Evolutionary conservation across 2,888 invertebrate genomes (phyloP).

Genomic region (Apoda limacodes): DNA sequence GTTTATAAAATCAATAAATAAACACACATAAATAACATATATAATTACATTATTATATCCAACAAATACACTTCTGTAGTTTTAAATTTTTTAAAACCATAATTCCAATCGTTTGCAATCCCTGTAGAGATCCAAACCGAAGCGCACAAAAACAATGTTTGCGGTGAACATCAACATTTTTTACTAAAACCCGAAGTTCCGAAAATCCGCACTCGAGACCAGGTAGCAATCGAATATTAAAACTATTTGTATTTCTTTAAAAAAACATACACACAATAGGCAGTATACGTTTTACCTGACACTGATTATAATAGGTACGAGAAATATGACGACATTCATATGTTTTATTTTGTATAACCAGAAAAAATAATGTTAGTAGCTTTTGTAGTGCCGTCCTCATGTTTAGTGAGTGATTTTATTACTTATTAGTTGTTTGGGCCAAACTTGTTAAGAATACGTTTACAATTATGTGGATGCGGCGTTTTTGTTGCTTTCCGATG

Average conservation of each 20-base stretch:
- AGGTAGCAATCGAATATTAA: conserved; percentile 62
- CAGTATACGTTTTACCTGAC: conserved; percentile 54
- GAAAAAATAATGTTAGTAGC: conserved; percentile 25
- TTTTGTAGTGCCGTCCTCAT: conserved; percentile 18
- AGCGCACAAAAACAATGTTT: conserved; percentile 62
- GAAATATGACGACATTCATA: conserved; percentile 60
- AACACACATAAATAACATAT: no score
- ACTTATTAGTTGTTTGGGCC: conserved; percentile 43
- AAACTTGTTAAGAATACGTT: conserved; percentile 45
- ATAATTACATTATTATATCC: no score
- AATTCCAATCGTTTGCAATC: no score
- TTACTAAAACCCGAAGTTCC: conserved; percentile 53
- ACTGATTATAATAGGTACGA: conserved; percentile 59
- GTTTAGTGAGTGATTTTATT: conserved; percentile 50
- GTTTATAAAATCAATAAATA: no score
- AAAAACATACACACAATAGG: conserved; percentile 51
- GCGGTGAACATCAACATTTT: conserved; percentile 58
- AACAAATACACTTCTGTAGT: no score
- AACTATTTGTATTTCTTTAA: conserved; percentile 64
- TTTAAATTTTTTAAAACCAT: no score
- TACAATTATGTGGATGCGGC: conserved; percentile 42
- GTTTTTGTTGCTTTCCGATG: conserved; percentile 36
- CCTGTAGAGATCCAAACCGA: no score
- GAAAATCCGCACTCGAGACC: conserved; percentile 58
- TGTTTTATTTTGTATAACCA: conserved; percentile 35